A percentile compares a stretch with the other conserved stretches of the same genome.
These are phyloP conservation scores for Zeugodacus cucurbitae DNA, from an alignment of 1,140 invertebrate genomes.

Conservation along the genomic window DNA sequence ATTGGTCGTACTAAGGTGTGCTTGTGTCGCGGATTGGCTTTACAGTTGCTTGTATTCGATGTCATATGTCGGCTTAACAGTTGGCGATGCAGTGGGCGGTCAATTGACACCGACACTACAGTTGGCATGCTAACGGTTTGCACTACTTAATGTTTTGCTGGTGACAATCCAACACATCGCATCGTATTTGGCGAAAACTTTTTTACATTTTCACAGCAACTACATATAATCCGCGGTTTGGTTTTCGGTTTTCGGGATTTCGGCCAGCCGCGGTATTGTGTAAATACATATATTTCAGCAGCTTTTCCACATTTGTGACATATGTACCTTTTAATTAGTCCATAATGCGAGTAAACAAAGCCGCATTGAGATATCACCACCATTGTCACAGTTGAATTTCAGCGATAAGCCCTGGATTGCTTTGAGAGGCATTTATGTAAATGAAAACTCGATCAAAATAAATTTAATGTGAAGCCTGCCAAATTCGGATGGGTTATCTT, in stretches of 20 bases:
- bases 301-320: not conserved
- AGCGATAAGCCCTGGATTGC: too few species aligned
- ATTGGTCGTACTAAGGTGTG: not conserved
- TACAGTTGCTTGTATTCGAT: not conserved
- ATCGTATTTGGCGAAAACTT: not conserved
- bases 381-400: too few species aligned
- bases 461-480: too few species aligned
- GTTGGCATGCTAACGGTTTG: not conserved
- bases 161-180: not conserved
- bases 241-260: not conserved
- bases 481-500: too few species aligned
- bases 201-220: not conserved
- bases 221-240: not conserved
- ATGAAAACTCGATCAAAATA: too few species aligned
- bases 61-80: not conserved
- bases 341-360: too few species aligned
- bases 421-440: too few species aligned
- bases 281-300: not conserved
- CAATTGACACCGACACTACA: not conserved
- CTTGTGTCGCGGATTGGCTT: not conserved
- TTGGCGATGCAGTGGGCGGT: not conserved
- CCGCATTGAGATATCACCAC: too few species aligned
- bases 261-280: not conserved
- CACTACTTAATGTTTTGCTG: not conserved
- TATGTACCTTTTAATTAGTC: too few species aligned